Conservation (phyloP, 1,140 invertebrate genomes). For the Zaprionus ghesquierei region DNA sequence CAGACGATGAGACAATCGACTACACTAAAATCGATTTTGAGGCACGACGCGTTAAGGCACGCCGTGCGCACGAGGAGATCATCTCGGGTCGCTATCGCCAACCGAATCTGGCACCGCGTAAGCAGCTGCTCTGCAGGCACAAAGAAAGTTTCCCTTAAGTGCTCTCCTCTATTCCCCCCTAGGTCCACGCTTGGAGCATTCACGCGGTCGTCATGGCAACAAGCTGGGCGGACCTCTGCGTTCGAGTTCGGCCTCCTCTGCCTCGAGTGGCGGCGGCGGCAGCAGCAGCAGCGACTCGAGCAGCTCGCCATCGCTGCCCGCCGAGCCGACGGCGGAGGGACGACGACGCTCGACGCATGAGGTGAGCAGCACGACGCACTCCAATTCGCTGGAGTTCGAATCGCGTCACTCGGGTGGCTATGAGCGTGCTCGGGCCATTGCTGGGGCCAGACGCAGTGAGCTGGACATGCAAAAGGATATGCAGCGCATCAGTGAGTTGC, state of each 20-base stretch:
- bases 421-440: slow-evolving; percentile 63
- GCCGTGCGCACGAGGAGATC: slow-evolving; percentile 80
- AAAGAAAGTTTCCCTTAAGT: background rate
- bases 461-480: slow-evolving; percentile 76
- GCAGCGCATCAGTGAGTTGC: slow-evolving; percentile 57
- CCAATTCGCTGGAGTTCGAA: slow-evolving; percentile 73
- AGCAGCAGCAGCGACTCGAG: slow-evolving; percentile 64
- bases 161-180: background rate
- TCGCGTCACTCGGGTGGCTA: slow-evolving; percentile 77
- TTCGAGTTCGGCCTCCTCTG: slow-evolving; percentile 63
- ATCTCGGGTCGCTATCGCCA: slow-evolving; percentile 81
- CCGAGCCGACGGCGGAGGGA: slow-evolving; percentile 30
- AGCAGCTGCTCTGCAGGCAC: background rate
- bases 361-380: slow-evolving; percentile 73
- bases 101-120: slow-evolving; percentile 77
- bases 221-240: slow-evolving; percentile 39
- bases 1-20: slow-evolving; percentile 78
- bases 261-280: slow-evolving; percentile 36
- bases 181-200: slow-evolving; percentile 67
- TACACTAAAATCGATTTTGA: slow-evolving; percentile 82
- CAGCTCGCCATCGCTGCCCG: slow-evolving; percentile 60
- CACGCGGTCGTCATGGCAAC: slow-evolving; percentile 40
- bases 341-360: slow-evolving; percentile 50
- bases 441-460: slow-evolving; percentile 73
- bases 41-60: slow-evolving; percentile 72